phyloP scores from a whole-genome alignment of 2,113 vertebrate genomes.

The Centropus unirufus region DNA sequence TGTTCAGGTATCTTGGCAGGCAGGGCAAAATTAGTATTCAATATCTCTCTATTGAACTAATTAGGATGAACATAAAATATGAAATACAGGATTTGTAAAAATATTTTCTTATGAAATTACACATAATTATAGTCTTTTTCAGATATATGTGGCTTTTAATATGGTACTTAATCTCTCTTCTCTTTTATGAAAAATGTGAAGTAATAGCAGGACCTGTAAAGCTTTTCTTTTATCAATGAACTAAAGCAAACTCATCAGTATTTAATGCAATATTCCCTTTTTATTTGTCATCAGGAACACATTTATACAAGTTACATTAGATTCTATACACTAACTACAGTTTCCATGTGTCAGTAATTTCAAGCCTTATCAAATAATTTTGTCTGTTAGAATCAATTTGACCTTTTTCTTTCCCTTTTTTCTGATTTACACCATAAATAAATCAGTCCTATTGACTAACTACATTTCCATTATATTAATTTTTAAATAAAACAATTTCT shows the following conservation, averaged over 20 bases:
- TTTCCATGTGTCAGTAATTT: background rate
- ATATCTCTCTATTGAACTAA: constrained; percentile 44
- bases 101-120: constrained; percentile 55
- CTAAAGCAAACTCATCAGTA: background rate
- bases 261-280: background rate
- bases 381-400: background rate
- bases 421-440: background rate
- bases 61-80: constrained; percentile 51
- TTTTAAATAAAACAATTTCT: background rate
- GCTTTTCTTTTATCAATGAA: background rate
- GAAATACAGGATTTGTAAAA: constrained; percentile 57
- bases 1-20: constrained; percentile 53
- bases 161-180: constrained; percentile 3
- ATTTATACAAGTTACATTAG: background rate
- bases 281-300: background rate
- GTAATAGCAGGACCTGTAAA: constrained; percentile 8
- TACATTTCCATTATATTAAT: background rate
- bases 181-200: constrained; percentile 19
- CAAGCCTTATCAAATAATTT: background rate
- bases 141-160: constrained; percentile 20
- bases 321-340: background rate
- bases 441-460: background rate
- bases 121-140: constrained; percentile 49
- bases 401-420: background rate
- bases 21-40: constrained; percentile 50